A percentile compares a stretch with the other conserved stretches of the same genome.
Evolutionary conservation across 2,113 vertebrate species (phyloP).

Genomic region (Cephalopholis sonnerati): DNA sequence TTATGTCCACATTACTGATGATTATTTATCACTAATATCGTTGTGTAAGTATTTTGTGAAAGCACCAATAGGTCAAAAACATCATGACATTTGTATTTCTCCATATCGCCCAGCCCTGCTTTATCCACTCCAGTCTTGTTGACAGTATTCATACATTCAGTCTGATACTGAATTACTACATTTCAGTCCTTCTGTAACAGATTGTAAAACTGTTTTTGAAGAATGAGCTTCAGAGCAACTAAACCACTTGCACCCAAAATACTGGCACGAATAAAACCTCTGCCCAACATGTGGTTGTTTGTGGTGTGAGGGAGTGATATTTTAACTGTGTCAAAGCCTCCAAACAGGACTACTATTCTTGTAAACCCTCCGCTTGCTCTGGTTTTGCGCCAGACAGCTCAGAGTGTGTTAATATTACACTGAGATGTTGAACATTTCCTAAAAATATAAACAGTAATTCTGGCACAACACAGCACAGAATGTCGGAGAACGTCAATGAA

Average conservation of each 20-base stretch:
- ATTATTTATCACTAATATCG: no score
- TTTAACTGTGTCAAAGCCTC: not conserved
- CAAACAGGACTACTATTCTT: slow-evolving; percentile 3
- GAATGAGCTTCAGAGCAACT: not conserved
- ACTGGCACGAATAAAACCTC: slow-evolving; percentile 32
- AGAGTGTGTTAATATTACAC: slow-evolving; percentile 35
- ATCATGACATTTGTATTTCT: no score
- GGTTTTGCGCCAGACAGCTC: not conserved
- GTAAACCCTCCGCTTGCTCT: slow-evolving; percentile 19
- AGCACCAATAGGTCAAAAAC: no score
- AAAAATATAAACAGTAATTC: slow-evolving; percentile 29
- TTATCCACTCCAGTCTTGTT: slow-evolving; percentile 16
- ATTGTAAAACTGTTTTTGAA: not conserved
- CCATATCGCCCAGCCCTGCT: no score
- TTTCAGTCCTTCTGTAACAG: not conserved
- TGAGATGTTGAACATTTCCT: slow-evolving; percentile 15
- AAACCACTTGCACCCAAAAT: slow-evolving; percentile 4
- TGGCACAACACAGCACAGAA: slow-evolving; percentile 1
- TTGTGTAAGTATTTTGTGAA: no score
- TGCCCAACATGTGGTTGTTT: slow-evolving; percentile 15
- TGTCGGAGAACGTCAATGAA: slow-evolving; percentile 4
- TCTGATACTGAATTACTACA: not conserved
- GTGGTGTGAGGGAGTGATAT: slow-evolving; percentile 18
- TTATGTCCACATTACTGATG: no score
- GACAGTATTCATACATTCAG: slow-evolving; percentile 31